Evolutionary conservation across 2,113 vertebrate species (phyloP).

Genomic region (Solea senegalensis): DNA sequence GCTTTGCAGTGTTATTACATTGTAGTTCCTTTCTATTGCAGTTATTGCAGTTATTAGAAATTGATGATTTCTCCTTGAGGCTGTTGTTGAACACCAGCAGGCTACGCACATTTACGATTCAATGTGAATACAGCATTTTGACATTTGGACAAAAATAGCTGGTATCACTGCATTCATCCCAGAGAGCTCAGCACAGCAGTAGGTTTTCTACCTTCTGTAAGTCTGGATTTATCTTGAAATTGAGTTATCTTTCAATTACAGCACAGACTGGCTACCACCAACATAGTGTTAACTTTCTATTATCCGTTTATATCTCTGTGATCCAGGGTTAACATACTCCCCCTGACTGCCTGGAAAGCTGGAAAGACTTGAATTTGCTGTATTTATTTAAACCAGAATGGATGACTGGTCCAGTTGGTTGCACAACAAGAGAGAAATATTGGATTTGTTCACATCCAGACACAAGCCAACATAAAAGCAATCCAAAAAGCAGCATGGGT

Average conservation of each 20-base stretch:
- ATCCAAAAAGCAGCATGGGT: constrained; percentile 73
- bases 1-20: neutral
- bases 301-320: constrained; percentile 34
- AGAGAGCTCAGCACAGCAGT: constrained; percentile 5
- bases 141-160: constrained; percentile 12
- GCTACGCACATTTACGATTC: constrained; percentile 2
- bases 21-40: neutral
- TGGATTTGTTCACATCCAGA: constrained; percentile 65
- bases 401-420: constrained; percentile 52
- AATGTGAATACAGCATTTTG: neutral
- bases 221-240: constrained; percentile 20
- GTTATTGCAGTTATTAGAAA: neutral
- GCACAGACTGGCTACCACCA: neutral
- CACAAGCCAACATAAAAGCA: constrained; percentile 63
- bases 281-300: neutral
- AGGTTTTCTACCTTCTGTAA: neutral
- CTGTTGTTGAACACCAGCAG: neutral
- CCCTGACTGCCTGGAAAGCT: constrained; percentile 25
- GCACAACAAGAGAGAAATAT: constrained; percentile 64
- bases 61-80: neutral
- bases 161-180: constrained; percentile 13
- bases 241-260: constrained; percentile 24
- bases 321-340: constrained; percentile 27
- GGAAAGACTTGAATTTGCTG: constrained; percentile 28
- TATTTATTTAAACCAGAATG: constrained; percentile 50